Evolutionary conservation across 2,113 vertebrate genomes (phyloP).

Genomic region (Microcebus lehilahytsara): DNA sequence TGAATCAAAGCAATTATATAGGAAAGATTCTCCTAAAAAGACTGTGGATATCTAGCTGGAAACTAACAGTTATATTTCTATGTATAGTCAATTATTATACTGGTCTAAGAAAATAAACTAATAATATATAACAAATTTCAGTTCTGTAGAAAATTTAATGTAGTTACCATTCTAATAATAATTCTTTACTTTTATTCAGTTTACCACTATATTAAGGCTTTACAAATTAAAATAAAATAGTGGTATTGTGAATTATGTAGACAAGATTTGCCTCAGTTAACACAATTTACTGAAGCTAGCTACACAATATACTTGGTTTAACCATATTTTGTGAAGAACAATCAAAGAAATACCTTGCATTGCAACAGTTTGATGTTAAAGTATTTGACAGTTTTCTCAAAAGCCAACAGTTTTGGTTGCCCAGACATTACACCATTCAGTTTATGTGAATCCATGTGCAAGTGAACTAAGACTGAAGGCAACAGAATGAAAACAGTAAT

Average conservation of each 20-base stretch:
- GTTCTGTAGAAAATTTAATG: conserved; percentile 53
- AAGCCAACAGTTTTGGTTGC: conserved; percentile 80
- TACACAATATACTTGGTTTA: conserved; percentile 65
- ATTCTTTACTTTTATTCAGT: conserved; percentile 42
- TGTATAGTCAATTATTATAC: conserved; percentile 42
- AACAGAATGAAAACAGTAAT: conserved; percentile 77
- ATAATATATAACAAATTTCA: conserved; percentile 28
- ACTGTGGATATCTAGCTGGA: neutral
- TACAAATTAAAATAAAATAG: conserved; percentile 34
- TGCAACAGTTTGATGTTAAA: conserved; percentile 81
- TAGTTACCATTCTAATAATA: conserved; percentile 43
- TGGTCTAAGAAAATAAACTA: conserved; percentile 53
- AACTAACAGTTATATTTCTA: conserved; percentile 46
- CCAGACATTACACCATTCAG: conserved; percentile 79
- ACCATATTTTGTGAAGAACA: conserved; percentile 75
- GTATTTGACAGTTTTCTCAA: conserved; percentile 81
- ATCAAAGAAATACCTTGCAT: conserved; percentile 78
- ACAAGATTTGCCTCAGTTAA: conserved; percentile 61
- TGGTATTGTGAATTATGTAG: conserved; percentile 41
- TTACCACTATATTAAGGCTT: conserved; percentile 37
- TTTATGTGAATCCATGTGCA: conserved; percentile 76
- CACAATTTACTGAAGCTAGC: conserved; percentile 57
- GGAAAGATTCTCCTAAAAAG: conserved; percentile 38
- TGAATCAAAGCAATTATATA: conserved; percentile 40
- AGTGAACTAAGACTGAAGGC: conserved; percentile 78